A percentile compares a stretch with the other conserved stretches of the same genome.
These are phyloP conservation scores for Thelaira solivaga DNA, from an alignment of 2,888 invertebrate genomes.

Conservation along the genomic window DNA sequence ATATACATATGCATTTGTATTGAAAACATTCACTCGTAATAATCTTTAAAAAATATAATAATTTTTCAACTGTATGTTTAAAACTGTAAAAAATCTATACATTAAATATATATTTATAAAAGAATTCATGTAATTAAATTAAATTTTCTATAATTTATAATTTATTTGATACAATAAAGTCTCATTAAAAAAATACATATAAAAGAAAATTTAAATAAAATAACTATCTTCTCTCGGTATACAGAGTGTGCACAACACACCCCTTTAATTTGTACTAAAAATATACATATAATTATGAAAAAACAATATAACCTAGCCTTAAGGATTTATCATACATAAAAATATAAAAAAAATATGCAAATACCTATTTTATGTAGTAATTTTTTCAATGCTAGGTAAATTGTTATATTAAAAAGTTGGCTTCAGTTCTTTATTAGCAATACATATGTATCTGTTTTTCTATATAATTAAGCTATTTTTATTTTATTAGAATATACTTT, in stretches of 20 bases:
- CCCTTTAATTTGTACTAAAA: background rate
- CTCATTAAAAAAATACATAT: background rate
- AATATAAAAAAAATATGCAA: background rate
- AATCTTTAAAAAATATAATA: too few species aligned
- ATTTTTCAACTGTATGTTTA: background rate
- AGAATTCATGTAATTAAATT: background rate
- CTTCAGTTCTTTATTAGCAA: constrained; percentile 58
- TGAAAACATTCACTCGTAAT: too few species aligned
- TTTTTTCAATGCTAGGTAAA: constrained; percentile 17
- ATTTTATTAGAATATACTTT: constrained; percentile 29
- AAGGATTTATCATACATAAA: constrained; percentile 14
- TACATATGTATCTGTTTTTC: background rate
- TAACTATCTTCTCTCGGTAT: too few species aligned
- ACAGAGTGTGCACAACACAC: too few species aligned
- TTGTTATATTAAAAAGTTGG: constrained; percentile 6
- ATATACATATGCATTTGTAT: background rate
- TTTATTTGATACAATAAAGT: background rate
- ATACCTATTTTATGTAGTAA: background rate
- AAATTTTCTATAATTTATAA: constrained; percentile 5
- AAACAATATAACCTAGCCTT: constrained; percentile 5
- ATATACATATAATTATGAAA: background rate
- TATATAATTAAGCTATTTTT: constrained; percentile 9
- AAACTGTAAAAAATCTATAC: background rate
- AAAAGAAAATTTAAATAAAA: too few species aligned
- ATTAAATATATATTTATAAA: constrained; percentile 2